These are phyloP conservation scores for Urophycis tenuis DNA, from an alignment of 2,797 vertebrate species.

Conservation along the genomic window DNA sequence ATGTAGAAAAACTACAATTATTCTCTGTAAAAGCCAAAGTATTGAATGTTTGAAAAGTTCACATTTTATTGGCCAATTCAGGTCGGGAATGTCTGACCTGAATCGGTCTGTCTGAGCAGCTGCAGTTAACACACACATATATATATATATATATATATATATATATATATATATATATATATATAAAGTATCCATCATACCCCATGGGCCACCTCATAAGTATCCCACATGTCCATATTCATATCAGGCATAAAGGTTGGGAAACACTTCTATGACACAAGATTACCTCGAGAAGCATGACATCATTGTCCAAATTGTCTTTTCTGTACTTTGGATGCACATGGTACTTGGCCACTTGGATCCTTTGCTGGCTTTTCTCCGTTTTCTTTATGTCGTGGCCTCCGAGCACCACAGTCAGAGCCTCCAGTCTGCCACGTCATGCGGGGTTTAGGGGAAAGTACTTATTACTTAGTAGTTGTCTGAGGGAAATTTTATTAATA, in stretches of 20 bases:
- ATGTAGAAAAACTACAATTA: too few species aligned
- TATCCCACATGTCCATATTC: not conserved
- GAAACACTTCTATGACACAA: not conserved
- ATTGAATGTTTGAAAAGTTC: too few species aligned
- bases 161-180: too few species aligned
- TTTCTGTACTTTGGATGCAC: conserved; percentile 20
- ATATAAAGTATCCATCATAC: not conserved
- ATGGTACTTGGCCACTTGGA: conserved; percentile 33
- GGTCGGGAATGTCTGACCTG: too few species aligned
- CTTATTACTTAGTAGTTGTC: not conserved
- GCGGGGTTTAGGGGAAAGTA: not conserved
- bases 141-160: too few species aligned
- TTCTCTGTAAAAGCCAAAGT: too few species aligned
- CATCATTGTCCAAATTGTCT: conserved; percentile 30
- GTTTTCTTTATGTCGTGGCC: conserved; percentile 49
- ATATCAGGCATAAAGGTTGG: not conserved
- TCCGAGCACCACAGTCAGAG: conserved; percentile 56
- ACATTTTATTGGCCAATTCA: too few species aligned
- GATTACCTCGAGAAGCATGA: conserved; percentile 68
- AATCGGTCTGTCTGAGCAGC: too few species aligned
- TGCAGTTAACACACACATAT: too few species aligned
- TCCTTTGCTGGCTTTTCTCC: conserved; percentile 57
- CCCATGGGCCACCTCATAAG: not conserved
- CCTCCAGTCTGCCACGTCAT: accelerated
- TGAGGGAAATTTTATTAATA: not conserved